Conservation (phyloP, 2,797 vertebrate species). For the Dermochelys coriacea region DNA sequence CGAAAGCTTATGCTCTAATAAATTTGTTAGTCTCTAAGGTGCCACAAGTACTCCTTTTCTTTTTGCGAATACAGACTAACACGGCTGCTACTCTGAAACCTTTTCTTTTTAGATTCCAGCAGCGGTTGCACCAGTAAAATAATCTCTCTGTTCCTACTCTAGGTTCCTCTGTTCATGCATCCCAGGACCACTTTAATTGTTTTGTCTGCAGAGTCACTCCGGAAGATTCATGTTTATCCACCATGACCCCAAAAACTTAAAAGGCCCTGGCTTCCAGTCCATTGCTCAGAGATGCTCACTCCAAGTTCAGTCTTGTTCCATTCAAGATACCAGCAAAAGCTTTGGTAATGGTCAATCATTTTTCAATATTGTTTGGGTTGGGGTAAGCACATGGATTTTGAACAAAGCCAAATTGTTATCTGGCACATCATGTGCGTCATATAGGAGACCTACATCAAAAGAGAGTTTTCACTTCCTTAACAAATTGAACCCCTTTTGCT, state of each 20-base stretch:
- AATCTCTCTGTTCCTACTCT: neutral
- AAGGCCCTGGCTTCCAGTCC: neutral
- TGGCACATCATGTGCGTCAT: neutral
- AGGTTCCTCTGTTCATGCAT: neutral
- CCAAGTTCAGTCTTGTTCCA: neutral
- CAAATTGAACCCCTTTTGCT: slow-evolving; percentile 71
- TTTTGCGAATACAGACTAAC: too few species aligned
- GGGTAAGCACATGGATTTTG: neutral
- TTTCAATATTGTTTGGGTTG: neutral
- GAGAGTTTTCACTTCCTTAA: slow-evolving; percentile 67
- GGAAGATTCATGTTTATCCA: neutral
- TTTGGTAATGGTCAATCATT: neutral
- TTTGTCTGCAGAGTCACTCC: neutral
- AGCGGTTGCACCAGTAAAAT: neutral
- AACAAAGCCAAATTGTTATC: neutral
- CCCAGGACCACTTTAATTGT: neutral
- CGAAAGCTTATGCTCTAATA: too few species aligned
- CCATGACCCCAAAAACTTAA: neutral
- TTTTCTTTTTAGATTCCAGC: too few species aligned
- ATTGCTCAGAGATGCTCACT: neutral
- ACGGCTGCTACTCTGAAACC: too few species aligned
- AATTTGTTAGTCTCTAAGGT: too few species aligned
- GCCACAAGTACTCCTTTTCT: too few species aligned
- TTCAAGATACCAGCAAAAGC: neutral
- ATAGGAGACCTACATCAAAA: neutral